Conservation (phyloP, 2,113 vertebrate species). For the Narcine bancroftii region DNA sequence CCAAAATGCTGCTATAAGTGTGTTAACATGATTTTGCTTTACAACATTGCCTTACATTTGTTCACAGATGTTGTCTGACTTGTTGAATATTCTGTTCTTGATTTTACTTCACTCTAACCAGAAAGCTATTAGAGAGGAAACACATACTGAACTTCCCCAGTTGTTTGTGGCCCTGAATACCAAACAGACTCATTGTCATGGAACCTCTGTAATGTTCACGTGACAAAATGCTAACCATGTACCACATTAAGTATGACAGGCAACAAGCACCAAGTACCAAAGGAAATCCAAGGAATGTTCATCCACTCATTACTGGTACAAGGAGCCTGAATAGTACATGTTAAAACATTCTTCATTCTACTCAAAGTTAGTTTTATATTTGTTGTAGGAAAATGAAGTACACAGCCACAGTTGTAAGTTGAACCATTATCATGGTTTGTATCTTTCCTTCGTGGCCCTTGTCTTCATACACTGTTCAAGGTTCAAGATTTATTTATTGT, state of each 20-base stretch:
- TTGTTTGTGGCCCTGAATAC: not conserved
- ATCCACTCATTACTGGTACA: not conserved
- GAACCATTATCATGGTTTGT: not conserved
- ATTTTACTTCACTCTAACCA: not conserved
- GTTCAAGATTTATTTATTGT: too few species aligned
- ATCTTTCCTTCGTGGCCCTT: not conserved
- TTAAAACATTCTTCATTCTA: not conserved
- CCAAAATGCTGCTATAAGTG: not conserved
- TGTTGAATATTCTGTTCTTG: too few species aligned
- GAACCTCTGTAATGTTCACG: not conserved
- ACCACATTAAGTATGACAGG: not conserved
- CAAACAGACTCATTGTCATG: not conserved
- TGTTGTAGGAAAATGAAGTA: not conserved
- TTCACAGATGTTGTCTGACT: too few species aligned
- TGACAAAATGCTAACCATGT: not conserved
- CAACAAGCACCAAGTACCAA: not conserved
- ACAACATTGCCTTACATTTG: not conserved
- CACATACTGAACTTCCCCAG: not conserved
- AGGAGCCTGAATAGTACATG: not conserved
- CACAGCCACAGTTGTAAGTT: not conserved
- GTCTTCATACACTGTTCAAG: too few species aligned
- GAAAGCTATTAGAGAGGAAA: not conserved
- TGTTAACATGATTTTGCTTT: not conserved
- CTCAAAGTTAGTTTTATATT: not conserved
- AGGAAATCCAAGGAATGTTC: not conserved